phyloP scores from a whole-genome alignment of 2,797 vertebrate genomes.

The Lepilemur ruficaudatus region DNA sequence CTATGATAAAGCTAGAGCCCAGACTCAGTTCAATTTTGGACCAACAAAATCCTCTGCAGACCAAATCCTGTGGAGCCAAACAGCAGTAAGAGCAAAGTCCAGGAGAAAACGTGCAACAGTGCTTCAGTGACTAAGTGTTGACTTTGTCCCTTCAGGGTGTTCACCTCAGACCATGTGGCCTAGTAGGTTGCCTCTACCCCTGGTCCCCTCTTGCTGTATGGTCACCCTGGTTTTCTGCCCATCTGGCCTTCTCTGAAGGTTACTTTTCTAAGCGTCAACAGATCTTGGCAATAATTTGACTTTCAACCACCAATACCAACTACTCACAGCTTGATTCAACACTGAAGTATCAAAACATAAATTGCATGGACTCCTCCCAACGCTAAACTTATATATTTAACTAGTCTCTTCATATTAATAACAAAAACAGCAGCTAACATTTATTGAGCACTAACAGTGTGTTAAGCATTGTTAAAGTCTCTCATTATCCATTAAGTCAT shows the following conservation, averaged over 20 bases:
- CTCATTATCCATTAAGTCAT: neutral
- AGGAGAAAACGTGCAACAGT: neutral
- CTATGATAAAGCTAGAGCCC: neutral
- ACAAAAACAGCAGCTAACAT: neutral
- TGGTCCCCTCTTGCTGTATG: neutral
- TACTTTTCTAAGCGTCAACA: neutral
- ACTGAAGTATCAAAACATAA: neutral
- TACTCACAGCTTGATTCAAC: neutral
- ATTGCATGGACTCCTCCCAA: slow-evolving; percentile 11
- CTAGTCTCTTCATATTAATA: neutral
- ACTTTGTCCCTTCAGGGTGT: neutral
- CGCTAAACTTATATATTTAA: neutral
- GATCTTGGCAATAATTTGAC: neutral
- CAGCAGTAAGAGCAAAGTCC: neutral
- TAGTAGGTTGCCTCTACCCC: neutral
- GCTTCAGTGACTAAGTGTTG: neutral
- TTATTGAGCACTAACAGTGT: neutral
- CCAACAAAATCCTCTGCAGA: neutral
- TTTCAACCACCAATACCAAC: neutral
- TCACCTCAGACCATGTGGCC: neutral
- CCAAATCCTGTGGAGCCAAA: neutral
- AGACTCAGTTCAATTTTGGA: neutral
- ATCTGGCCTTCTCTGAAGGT: neutral
- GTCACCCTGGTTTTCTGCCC: neutral
- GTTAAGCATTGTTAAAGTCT: neutral